Evolutionary conservation across 1,140 invertebrate species (phyloP).

Genomic region (Drosophila pandora): DNA sequence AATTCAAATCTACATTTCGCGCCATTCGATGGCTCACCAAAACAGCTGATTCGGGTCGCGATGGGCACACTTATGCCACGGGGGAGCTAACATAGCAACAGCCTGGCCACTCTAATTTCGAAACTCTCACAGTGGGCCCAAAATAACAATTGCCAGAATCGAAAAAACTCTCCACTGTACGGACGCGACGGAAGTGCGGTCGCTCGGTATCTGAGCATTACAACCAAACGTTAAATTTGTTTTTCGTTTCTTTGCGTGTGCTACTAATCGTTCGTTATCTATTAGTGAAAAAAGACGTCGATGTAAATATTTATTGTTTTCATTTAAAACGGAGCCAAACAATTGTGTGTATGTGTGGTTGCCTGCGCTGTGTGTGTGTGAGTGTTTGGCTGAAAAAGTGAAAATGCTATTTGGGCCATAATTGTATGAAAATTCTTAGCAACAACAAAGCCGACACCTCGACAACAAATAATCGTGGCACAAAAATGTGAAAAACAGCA

Average conservation of each 20-base stretch:
- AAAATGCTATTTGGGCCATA: slow-evolving; percentile 72
- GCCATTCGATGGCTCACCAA: too few relatives aligned
- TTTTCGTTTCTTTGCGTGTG: slow-evolving; percentile 56
- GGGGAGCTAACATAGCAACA: too few relatives aligned
- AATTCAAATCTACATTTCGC: too few relatives aligned
- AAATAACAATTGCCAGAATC: neutral
- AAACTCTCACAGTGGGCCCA: neutral
- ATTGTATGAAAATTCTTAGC: slow-evolving; percentile 69
- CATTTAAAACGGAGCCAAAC: slow-evolving; percentile 53
- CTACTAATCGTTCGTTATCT: slow-evolving; percentile 44
- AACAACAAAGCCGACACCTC: slow-evolving; percentile 24
- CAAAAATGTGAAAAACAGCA: slow-evolving; percentile 18
- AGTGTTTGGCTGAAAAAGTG: slow-evolving; percentile 60
- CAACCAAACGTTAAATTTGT: neutral
- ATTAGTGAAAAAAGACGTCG: slow-evolving; percentile 34
- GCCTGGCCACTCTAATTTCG: neutral
- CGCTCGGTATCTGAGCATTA: neutral
- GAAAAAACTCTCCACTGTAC: neutral
- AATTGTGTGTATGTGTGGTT: slow-evolving; percentile 14
- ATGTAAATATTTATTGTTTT: slow-evolving; percentile 65
- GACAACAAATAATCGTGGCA: neutral
- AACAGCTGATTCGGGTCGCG: neutral
- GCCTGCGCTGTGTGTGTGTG: slow-evolving; percentile 14
- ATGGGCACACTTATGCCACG: neutral
- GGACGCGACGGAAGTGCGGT: neutral